phyloP scores from a whole-genome alignment of 23 tunicate species.

The Aplidium turbinatum region DNA sequence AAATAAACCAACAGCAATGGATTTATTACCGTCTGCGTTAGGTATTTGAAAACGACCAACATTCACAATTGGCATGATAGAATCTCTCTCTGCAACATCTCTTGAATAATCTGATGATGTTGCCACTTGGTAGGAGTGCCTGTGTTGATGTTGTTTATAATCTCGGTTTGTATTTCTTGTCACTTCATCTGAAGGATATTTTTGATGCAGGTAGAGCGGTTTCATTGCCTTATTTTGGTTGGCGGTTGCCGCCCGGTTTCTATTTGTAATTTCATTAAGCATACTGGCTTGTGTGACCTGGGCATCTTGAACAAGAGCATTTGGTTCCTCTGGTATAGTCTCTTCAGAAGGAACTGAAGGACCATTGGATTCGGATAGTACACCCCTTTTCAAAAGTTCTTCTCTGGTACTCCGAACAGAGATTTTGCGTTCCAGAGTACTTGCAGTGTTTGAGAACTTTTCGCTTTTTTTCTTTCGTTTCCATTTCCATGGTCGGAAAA shows the following conservation, averaged over 20 bases:
- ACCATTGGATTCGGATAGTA: constrained; percentile 1
- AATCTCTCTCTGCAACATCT: background rate
- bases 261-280: too few species aligned
- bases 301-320: too few species aligned
- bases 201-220: constrained; percentile 62
- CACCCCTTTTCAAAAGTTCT: constrained; percentile 75
- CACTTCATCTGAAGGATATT: constrained; percentile 70
- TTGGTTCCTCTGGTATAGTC: too few species aligned
- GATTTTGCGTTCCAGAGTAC: constrained; percentile 80
- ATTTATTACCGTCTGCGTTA: constrained; percentile 45
- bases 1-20: constrained; percentile 64
- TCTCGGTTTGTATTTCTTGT: constrained; percentile 23
- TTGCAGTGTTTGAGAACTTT: constrained; percentile 64
- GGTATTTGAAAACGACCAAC: constrained; percentile 69
- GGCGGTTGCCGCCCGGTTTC: too few species aligned
- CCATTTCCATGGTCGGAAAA: constrained; percentile 95
- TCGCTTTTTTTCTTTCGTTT: constrained; percentile 88
- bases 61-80: constrained; percentile 2
- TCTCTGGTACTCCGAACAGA: constrained; percentile 89
- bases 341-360: background rate
- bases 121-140: constrained; percentile 88
- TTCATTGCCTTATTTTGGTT: too few species aligned
- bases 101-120: constrained; percentile 38
- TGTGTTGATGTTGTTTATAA: constrained; percentile 30
- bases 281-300: too few species aligned